phyloP scores from a whole-genome alignment of 2,797 vertebrate genomes.

The Orestias chungarensis region DNA sequence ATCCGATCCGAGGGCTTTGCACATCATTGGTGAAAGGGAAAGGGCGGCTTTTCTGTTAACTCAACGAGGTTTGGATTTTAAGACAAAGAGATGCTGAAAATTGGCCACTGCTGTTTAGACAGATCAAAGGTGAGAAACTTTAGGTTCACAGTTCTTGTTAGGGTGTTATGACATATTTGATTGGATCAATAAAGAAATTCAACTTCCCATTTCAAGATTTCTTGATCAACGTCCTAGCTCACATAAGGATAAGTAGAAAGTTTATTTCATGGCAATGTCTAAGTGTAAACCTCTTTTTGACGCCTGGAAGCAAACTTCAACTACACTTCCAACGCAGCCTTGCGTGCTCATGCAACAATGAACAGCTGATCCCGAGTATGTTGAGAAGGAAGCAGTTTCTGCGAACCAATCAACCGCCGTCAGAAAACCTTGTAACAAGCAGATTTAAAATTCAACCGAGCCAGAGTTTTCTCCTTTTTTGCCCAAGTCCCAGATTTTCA shows the following conservation, averaged over 20 bases:
- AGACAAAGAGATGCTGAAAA: neutral
- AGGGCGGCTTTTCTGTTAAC: constrained; percentile 3
- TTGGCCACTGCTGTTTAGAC: neutral
- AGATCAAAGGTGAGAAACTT: neutral
- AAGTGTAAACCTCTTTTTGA: neutral
- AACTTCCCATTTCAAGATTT: neutral
- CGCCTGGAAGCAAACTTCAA: neutral
- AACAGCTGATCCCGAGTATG: neutral
- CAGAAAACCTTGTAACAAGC: constrained; percentile 46
- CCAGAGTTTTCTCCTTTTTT: constrained; percentile 25
- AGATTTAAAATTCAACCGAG: constrained; percentile 36
- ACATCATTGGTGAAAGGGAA: constrained; percentile 69
- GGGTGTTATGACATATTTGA: neutral
- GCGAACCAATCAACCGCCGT: constrained; percentile 44
- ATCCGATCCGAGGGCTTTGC: constrained; percentile 66
- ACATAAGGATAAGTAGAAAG: neutral
- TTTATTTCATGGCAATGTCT: neutral
- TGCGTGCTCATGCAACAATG: neutral
- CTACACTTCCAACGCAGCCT: neutral
- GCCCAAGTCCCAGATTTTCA: constrained; percentile 38
- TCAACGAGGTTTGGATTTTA: neutral
- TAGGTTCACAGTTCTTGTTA: neutral
- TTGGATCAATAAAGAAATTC: neutral
- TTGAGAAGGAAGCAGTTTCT: neutral
- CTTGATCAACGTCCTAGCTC: neutral